phyloP scores from a whole-genome alignment of 2,113 vertebrate genomes.

The Craseonycteris thonglongyai region DNA sequence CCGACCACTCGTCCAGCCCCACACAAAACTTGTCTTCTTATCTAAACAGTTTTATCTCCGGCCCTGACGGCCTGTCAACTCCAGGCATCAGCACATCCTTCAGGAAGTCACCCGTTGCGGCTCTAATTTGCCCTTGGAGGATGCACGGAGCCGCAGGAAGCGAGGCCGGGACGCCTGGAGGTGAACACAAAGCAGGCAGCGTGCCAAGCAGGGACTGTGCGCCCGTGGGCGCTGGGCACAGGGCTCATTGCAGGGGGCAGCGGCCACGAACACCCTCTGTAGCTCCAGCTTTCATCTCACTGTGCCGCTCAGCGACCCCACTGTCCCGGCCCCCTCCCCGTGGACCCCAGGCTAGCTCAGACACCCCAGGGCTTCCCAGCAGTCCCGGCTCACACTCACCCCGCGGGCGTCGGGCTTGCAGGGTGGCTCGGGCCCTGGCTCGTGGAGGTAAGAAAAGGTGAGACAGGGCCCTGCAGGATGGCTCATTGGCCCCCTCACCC shows the following conservation, averaged over 20 bases:
- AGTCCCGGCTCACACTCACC: fast-evolving
- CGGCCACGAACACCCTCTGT: fast-evolving
- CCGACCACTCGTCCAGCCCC: slow-evolving; percentile 58
- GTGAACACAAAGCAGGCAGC: slow-evolving; percentile 46
- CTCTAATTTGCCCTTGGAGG: slow-evolving; percentile 68
- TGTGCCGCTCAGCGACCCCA: fast-evolving
- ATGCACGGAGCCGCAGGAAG: slow-evolving; percentile 61
- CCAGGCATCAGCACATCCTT: slow-evolving; percentile 68
- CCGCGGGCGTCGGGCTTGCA: fast-evolving
- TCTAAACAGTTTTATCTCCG: slow-evolving; percentile 72
- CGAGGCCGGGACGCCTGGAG: slow-evolving; percentile 60
- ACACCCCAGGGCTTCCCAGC: background rate
- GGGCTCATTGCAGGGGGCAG: background rate
- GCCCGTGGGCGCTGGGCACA: fast-evolving
- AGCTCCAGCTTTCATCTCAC: background rate
- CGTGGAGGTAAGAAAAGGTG: too few species aligned
- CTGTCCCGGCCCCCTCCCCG: background rate
- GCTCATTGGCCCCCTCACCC: fast-evolving
- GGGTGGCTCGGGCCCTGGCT: background rate
- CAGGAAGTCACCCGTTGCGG: slow-evolving; percentile 76
- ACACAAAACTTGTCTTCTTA: slow-evolving; percentile 74
- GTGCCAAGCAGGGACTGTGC: fast-evolving
- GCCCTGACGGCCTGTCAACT: slow-evolving; percentile 65
- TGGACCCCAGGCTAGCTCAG: fast-evolving
- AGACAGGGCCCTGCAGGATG: fast-evolving